phyloP scores from a whole-genome alignment of 2,797 vertebrate genomes.

The Microchirus variegatus region DNA sequence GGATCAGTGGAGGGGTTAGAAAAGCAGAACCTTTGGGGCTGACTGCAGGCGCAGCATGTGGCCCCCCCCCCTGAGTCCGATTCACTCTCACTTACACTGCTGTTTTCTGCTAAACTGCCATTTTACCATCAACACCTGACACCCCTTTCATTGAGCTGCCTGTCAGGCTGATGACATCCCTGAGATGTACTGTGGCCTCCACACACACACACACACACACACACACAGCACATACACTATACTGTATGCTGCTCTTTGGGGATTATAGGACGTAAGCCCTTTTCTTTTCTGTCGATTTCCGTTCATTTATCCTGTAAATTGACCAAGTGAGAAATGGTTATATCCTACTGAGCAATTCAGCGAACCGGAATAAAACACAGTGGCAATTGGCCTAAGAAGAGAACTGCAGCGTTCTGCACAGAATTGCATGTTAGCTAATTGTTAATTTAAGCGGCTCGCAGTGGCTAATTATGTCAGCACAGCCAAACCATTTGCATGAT shows the following conservation, averaged over 20 bases:
- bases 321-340: constrained; percentile 87
- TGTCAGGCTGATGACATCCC: constrained; percentile 31
- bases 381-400: constrained; percentile 92
- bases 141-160: constrained; percentile 43
- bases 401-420: constrained; percentile 89
- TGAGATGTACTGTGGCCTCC: constrained; percentile 1
- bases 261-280: constrained; percentile 45
- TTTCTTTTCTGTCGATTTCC: constrained; percentile 44
- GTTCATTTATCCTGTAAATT: constrained; percentile 77
- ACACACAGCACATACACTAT: not conserved
- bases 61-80: constrained; percentile 34
- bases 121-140: constrained; percentile 68
- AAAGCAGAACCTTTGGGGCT: constrained; percentile 93
- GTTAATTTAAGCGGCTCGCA: constrained; percentile 99
- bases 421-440: constrained; percentile 99
- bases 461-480: constrained; percentile 97
- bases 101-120: constrained; percentile 68
- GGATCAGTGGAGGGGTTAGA: constrained; percentile 98
- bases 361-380: constrained; percentile 79
- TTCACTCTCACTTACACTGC: constrained; percentile 59
- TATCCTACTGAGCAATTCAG: constrained; percentile 84
- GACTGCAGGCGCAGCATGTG: constrained; percentile 77
- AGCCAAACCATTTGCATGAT: constrained; percentile 99
- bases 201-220: not conserved
- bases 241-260: constrained; percentile 9